phyloP scores from a whole-genome alignment of 2,888 invertebrate genomes.

The Sepioteuthis lessoniana region DNA sequence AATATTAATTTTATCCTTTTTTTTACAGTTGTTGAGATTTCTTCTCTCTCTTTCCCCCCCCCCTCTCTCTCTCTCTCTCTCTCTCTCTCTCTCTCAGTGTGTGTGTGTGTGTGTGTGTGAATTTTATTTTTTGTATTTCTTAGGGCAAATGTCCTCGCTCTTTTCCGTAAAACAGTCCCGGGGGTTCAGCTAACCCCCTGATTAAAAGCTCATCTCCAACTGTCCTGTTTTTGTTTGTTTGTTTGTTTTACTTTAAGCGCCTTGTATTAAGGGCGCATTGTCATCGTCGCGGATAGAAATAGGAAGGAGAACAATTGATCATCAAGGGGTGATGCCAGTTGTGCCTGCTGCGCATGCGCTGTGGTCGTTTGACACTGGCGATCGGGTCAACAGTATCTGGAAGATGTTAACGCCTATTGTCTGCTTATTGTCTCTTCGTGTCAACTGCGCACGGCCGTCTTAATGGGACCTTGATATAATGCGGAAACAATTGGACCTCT shows the following conservation, averaged over 20 bases:
- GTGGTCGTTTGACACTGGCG: neutral
- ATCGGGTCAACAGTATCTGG: slow-evolving; percentile 33
- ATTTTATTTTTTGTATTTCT: too few species aligned
- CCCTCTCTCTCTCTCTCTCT: too few species aligned
- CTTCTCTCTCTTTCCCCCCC: too few species aligned
- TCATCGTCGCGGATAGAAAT: neutral
- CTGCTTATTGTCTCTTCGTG: neutral
- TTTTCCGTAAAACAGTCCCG: neutral
- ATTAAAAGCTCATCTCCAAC: slow-evolving; percentile 33
- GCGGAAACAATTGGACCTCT: neutral
- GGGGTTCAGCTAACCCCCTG: neutral
- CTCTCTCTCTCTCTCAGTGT: too few species aligned
- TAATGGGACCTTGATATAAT: slow-evolving; percentile 33
- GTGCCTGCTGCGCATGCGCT: neutral
- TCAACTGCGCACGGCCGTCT: neutral
- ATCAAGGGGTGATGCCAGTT: neutral
- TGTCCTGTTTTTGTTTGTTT: neutral
- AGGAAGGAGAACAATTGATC: neutral
- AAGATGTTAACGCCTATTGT: neutral
- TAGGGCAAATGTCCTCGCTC: too few species aligned
- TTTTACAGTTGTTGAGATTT: too few species aligned
- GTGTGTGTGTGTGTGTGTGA: too few species aligned
- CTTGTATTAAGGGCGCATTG: neutral
- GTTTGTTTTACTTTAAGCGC: neutral
- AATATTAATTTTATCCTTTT: too few species aligned